Percentiles rank a stretch among this genome's conserved stretches.
Evolutionary conservation across 2,797 vertebrate genomes (phyloP).

Genomic region (Acrocephalus scirpaceus): DNA sequence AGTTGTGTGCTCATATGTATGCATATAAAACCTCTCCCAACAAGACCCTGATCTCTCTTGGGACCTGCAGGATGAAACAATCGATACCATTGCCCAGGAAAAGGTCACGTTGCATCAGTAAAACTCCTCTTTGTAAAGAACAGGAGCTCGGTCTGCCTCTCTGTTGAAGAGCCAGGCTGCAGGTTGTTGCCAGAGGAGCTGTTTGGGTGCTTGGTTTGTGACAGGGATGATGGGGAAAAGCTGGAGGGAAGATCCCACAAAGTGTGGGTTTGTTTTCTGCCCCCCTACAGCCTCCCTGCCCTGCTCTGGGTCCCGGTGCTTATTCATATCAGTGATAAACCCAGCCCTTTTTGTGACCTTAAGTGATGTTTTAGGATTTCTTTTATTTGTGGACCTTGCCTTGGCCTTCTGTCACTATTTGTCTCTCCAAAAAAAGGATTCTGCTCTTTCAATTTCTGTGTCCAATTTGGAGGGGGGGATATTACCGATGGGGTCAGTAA

Average conservation of each 20-base stretch:
- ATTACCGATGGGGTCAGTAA: constrained; percentile 67
- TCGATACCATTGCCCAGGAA: neutral
- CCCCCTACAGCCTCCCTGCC: neutral
- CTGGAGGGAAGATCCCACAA: neutral
- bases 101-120: neutral
- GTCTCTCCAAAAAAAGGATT: constrained; percentile 63
- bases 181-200: neutral
- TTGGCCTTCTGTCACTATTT: constrained; percentile 61
- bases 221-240: neutral
- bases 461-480: constrained; percentile 50
- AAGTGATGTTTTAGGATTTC: constrained; percentile 49
- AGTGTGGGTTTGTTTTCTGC: neutral
- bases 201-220: neutral
- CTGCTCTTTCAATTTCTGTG: constrained; percentile 63
- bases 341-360: constrained; percentile 44
- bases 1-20: neutral
- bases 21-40: neutral
- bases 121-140: neutral
- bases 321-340: neutral
- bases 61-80: neutral
- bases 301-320: neutral
- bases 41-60: neutral
- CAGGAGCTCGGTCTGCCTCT: neutral
- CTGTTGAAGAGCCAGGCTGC: neutral
- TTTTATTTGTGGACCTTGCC: constrained; percentile 61